Percentiles rank a stretch among this genome's conserved stretches.
Conservation (phyloP, 2,797 vertebrate genomes). For the Urosaurus nigricauda region DNA sequence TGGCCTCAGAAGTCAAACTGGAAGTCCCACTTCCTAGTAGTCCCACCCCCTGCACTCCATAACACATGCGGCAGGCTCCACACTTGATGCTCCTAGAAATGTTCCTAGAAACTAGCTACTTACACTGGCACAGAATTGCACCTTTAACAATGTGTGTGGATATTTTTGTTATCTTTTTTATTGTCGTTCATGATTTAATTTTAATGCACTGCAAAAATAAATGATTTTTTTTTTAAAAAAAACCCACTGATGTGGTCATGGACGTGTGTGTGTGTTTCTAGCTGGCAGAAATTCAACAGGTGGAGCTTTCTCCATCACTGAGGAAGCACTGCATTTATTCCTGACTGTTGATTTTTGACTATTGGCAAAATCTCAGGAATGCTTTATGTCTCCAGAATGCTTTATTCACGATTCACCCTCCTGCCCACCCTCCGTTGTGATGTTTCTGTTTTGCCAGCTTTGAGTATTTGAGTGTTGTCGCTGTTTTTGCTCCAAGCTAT, state of each 20-base stretch:
- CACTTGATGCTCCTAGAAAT: neutral
- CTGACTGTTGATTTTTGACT: neutral
- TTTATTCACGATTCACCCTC: neutral
- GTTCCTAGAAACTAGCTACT: conserved; percentile 47
- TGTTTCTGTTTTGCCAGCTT: neutral
- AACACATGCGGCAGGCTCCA: too few relatives aligned
- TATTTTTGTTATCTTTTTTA: too few relatives aligned
- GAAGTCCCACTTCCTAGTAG: too few relatives aligned
- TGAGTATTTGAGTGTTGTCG: neutral
- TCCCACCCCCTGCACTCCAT: too few relatives aligned
- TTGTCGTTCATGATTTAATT: too few relatives aligned
- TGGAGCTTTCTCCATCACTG: neutral
- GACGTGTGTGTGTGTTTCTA: neutral
- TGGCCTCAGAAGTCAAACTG: too few relatives aligned
- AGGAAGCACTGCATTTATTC: neutral
- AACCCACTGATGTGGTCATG: too few relatives aligned
- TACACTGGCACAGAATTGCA: neutral
- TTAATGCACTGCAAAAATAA: too few relatives aligned
- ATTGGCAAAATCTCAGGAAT: conserved; percentile 24
- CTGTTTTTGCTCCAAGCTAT: conserved; percentile 54
- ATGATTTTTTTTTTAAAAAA: too few relatives aligned
- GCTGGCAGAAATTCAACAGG: neutral
- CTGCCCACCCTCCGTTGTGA: neutral
- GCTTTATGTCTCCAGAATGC: conserved; percentile 24
- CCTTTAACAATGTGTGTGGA: neutral